A percentile compares a stretch with the other conserved stretches of the same genome.
Conservation (phyloP, 1,140 invertebrate species). For the Brachionus sp. region DNA sequence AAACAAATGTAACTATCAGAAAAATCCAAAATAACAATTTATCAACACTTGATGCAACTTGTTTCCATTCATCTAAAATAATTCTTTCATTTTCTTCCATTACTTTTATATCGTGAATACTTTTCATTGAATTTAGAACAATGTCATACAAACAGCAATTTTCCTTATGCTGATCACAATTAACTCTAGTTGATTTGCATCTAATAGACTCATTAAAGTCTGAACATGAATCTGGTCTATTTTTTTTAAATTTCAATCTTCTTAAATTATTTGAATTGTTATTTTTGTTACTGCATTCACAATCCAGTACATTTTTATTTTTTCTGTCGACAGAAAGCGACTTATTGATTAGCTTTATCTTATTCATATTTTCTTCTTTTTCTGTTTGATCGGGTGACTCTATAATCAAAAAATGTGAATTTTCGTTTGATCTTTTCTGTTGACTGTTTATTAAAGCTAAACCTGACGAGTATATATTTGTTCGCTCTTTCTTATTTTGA, state of each 20-base stretch:
- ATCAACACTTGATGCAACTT: slow-evolving; percentile 55
- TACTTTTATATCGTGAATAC: background rate
- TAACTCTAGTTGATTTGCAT: background rate
- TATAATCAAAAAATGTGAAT: background rate
- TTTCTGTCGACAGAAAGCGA: background rate
- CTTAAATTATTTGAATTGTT: background rate
- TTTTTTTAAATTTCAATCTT: background rate
- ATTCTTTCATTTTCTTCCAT: slow-evolving; percentile 48
- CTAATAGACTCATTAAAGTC: background rate
- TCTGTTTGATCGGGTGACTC: background rate
- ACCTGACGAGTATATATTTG: background rate
- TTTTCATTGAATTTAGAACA: slow-evolving; percentile 23
- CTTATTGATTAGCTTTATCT: background rate
- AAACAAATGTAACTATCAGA: slow-evolving; percentile 52
- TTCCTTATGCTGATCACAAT: background rate
- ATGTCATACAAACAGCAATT: slow-evolving; percentile 18
- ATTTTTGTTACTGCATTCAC: background rate
- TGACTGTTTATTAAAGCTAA: background rate
- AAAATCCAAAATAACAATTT: slow-evolving; percentile 55
- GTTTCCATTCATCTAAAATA: slow-evolving; percentile 57
- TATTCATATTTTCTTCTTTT: background rate
- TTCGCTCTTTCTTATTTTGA: background rate
- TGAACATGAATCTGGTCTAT: background rate
- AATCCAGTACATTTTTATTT: background rate
- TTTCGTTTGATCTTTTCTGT: background rate